phyloP scores from a whole-genome alignment of 2,888 invertebrate genomes.

The Leuctra nigra region DNA sequence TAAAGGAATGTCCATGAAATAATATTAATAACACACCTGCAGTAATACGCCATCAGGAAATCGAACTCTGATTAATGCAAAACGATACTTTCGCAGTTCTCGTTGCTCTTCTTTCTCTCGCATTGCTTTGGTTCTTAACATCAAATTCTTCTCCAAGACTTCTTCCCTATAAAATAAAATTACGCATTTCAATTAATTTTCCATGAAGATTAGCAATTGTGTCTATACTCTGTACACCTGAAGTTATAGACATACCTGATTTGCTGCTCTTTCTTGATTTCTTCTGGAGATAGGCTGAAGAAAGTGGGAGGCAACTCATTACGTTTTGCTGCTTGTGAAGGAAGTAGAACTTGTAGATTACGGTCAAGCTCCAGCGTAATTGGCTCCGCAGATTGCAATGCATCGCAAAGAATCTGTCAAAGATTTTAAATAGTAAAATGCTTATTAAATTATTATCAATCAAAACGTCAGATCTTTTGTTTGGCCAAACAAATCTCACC shows the following conservation, averaged over 20 bases:
- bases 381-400: constrained; percentile 69
- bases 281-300: constrained; percentile 73
- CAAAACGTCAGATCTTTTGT: background rate
- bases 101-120: constrained; percentile 80
- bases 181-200: no score
- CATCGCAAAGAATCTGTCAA: constrained; percentile 62
- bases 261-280: constrained; percentile 76
- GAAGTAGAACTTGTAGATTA: constrained; percentile 74
- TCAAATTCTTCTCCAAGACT: constrained; percentile 70
- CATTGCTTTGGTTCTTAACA: constrained; percentile 92
- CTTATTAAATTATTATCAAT: background rate
- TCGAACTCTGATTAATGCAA: constrained; percentile 74
- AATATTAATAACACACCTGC: constrained; percentile 55
- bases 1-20: no score
- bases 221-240: no score
- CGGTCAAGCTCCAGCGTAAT: constrained; percentile 80
- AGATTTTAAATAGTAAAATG: constrained; percentile 2
- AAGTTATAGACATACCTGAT: constrained; percentile 45
- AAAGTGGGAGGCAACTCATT: constrained; percentile 76
- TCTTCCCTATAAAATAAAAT: constrained; percentile 52
- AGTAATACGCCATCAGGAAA: constrained; percentile 83
- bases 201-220: no score
- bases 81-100: constrained; percentile 76
- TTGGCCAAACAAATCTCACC: constrained; percentile 37
- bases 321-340: constrained; percentile 62